Conservation (phyloP, 2,797 vertebrate species). For the Gila robusta region DNA sequence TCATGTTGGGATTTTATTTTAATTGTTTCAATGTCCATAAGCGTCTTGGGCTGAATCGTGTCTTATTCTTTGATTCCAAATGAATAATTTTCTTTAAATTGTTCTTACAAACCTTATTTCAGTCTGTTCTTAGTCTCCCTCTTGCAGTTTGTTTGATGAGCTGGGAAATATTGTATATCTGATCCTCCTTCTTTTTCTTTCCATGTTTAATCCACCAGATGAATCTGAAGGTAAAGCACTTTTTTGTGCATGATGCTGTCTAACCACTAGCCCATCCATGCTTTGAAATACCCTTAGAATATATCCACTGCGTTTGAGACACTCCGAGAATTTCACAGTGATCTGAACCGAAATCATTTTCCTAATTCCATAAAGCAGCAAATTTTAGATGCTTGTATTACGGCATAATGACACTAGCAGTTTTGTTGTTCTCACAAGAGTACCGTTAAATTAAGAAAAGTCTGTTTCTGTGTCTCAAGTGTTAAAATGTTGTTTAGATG, state of each 20-base stretch:
- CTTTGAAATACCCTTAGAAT: neutral
- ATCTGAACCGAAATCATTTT: neutral
- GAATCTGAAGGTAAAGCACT: slow-evolving; percentile 97
- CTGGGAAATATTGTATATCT: slow-evolving; percentile 71
- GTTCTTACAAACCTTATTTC: slow-evolving; percentile 9
- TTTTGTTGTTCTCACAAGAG: neutral
- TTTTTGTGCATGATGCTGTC: slow-evolving; percentile 75
- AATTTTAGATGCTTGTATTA: neutral
- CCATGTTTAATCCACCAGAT: slow-evolving; percentile 91
- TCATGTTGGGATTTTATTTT: neutral
- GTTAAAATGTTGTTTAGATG: neutral
- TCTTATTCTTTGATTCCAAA: neutral
- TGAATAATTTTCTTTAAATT: neutral
- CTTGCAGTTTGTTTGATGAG: slow-evolving; percentile 57
- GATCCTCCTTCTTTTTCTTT: slow-evolving; percentile 83
- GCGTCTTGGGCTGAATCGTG: neutral
- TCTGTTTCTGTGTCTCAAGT: neutral
- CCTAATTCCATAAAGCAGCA: neutral
- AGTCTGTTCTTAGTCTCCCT: slow-evolving; percentile 11
- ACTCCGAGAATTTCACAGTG: too few relatives aligned
- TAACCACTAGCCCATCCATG: slow-evolving; percentile 55
- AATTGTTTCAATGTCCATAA: slow-evolving; percentile 1
- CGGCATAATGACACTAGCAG: neutral
- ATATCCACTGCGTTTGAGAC: slow-evolving; percentile 6
- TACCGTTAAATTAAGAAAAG: neutral